Conservation (phyloP, 2,888 invertebrate genomes). For the Galerucella pusilla region DNA sequence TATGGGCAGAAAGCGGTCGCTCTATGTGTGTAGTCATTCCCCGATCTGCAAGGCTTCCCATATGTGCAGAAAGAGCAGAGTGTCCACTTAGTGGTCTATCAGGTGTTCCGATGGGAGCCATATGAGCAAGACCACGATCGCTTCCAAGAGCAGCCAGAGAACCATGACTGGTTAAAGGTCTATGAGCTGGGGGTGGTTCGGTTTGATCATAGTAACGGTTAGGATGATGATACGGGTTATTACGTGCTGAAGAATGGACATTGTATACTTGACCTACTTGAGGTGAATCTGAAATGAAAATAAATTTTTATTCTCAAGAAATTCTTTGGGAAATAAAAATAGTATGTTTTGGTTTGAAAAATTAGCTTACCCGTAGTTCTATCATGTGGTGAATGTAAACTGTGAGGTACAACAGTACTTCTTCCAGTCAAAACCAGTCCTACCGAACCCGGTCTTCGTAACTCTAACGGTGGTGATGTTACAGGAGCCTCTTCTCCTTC, state of each 20-base stretch:
- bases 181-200: slow-evolving; percentile 73
- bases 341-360: not conserved
- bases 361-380: slow-evolving; percentile 70
- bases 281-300: slow-evolving; percentile 69
- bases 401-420: slow-evolving; percentile 73
- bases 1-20: slow-evolving; percentile 56
- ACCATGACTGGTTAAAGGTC: slow-evolving; percentile 64
- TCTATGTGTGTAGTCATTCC: slow-evolving; percentile 59
- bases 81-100: slow-evolving; percentile 58
- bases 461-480: slow-evolving; percentile 75
- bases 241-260: slow-evolving; percentile 69
- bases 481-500: slow-evolving; percentile 66
- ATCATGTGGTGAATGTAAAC: slow-evolving; percentile 77
- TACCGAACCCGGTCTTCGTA: slow-evolving; percentile 71
- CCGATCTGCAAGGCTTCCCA: slow-evolving; percentile 50
- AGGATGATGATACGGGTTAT: slow-evolving; percentile 63
- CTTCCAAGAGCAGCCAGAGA: slow-evolving; percentile 60
- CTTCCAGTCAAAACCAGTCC: slow-evolving; percentile 65
- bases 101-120: slow-evolving; percentile 57
- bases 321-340: not conserved
- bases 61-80: slow-evolving; percentile 41
- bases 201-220: slow-evolving; percentile 71
- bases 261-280: slow-evolving; percentile 71
- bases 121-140: slow-evolving; percentile 62
- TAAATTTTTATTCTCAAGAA: not conserved